Conservation (phyloP, 1,140 invertebrate species). For the Ruditapes philippinarum region DNA sequence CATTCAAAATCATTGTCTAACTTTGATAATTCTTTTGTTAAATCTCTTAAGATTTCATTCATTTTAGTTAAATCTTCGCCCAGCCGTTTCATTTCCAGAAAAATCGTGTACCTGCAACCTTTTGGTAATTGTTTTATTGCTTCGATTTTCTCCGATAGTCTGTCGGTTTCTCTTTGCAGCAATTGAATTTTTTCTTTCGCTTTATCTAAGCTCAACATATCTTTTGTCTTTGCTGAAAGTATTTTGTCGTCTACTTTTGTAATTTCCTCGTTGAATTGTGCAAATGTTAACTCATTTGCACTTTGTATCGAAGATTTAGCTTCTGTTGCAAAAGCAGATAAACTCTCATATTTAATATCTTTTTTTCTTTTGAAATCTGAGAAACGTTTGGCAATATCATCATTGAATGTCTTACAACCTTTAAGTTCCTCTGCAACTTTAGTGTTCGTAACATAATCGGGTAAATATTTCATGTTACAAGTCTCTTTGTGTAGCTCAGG, state of each 20-base stretch:
- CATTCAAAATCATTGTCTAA: too few relatives aligned
- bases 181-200: too few relatives aligned
- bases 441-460: not conserved
- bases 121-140: too few relatives aligned
- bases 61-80: too few relatives aligned
- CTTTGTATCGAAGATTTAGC: not conserved
- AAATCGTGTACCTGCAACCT: too few relatives aligned
- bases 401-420: not conserved
- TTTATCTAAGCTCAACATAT: too few relatives aligned
- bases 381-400: not conserved
- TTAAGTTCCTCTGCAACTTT: not conserved
- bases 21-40: too few relatives aligned
- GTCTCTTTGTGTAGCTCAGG: not conserved
- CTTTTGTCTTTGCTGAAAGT: too few relatives aligned
- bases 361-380: not conserved
- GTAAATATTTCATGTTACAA: not conserved
- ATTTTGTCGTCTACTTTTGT: not conserved
- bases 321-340: not conserved
- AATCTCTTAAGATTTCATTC: too few relatives aligned
- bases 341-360: not conserved
- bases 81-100: too few relatives aligned
- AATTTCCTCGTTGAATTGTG: not conserved
- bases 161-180: too few relatives aligned
- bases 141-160: too few relatives aligned
- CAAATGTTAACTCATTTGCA: not conserved